Conservation (phyloP, 2,797 vertebrate genomes). For the Neosilurus hyrtlii region DNA sequence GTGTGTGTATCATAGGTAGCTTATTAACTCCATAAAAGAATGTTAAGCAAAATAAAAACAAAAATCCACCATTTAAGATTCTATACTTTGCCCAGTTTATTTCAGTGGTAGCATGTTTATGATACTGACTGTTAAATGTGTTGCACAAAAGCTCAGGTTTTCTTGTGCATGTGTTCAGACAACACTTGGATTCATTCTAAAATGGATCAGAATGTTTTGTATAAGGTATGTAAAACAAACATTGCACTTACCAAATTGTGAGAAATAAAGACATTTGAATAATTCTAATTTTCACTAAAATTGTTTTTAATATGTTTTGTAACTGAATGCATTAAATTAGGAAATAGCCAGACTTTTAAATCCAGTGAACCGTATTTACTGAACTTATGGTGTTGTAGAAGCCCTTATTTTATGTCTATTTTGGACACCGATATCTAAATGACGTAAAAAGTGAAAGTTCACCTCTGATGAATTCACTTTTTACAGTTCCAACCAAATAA, state of each 20-base stretch:
- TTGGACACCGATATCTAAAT: not conserved
- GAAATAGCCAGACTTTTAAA: not conserved
- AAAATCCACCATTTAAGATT: not conserved
- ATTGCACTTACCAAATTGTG: not conserved
- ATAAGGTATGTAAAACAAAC: not conserved
- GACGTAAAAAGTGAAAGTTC: not conserved
- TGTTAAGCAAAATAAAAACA: not conserved
- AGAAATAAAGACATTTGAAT: not conserved
- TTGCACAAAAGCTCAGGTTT: too few relatives aligned
- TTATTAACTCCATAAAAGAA: not conserved
- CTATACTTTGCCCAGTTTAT: too few relatives aligned
- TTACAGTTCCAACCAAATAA: slow-evolving; percentile 16
- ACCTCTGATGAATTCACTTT: not conserved
- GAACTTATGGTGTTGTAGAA: not conserved
- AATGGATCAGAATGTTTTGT: not conserved
- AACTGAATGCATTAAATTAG: not conserved
- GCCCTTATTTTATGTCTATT: not conserved
- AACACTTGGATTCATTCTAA: not conserved
- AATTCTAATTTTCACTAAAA: not conserved
- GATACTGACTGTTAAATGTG: not conserved
- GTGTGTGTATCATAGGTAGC: not conserved
- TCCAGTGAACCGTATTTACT: not conserved
- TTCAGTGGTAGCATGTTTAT: not conserved
- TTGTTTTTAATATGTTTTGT: not conserved
- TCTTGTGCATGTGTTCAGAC: not conserved